Percentiles rank a stretch among this genome's conserved stretches.
Conservation (phyloP, 2,797 vertebrate species). For the Pseudotriccus pelzelni region DNA sequence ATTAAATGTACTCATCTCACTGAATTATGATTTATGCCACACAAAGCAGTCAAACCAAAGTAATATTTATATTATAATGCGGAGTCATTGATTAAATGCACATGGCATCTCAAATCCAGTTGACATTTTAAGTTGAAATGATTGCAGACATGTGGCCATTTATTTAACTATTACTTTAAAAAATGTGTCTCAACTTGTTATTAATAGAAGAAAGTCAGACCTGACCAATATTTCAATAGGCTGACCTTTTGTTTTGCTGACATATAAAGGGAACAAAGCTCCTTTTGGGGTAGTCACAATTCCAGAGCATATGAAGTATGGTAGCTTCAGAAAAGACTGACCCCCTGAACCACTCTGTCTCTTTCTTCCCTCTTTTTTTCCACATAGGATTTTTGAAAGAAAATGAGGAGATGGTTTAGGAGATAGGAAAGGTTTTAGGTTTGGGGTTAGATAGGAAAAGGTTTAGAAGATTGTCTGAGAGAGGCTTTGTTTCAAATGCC, state of each 20-base stretch:
- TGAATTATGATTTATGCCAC: conserved; percentile 76
- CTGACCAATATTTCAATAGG: conserved; percentile 70
- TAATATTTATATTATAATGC: conserved; percentile 76
- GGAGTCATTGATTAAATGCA: conserved; percentile 79
- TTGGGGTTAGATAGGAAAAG: not conserved
- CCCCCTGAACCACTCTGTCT: not conserved
- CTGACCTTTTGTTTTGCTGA: conserved; percentile 72
- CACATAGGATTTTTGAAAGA: not conserved
- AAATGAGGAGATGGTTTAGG: not conserved
- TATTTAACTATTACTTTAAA: conserved; percentile 78
- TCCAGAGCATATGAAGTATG: conserved; percentile 3
- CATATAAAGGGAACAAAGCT: conserved; percentile 31
- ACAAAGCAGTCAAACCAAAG: conserved; percentile 70
- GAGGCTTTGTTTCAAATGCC: not conserved
- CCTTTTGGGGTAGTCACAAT: conserved; percentile 35
- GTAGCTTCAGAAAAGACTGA: conserved; percentile 9
- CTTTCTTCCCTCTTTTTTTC: not conserved
- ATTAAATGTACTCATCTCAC: conserved; percentile 69
- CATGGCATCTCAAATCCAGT: conserved; percentile 77
- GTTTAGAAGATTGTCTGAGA: not conserved
- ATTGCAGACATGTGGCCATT: conserved; percentile 78
- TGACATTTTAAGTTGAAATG: conserved; percentile 80
- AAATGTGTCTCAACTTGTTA: conserved; percentile 74
- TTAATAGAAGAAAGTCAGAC: conserved; percentile 75
- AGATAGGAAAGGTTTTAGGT: not conserved